Conservation (phyloP, 1,140 invertebrate species). For the Cheumatopsyche charites region DNA sequence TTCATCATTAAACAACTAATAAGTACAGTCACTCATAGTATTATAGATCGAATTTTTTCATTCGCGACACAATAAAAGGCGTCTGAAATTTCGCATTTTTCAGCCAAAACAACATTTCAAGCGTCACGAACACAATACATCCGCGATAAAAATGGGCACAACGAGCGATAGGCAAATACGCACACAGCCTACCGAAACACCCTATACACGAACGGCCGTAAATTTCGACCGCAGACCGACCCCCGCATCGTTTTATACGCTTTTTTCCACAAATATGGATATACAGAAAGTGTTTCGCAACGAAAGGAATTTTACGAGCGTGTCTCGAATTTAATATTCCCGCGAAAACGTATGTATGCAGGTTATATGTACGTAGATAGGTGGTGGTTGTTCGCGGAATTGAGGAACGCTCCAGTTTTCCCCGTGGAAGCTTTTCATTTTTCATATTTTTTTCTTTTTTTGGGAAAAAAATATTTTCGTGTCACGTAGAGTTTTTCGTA, state of each 20-base stretch:
- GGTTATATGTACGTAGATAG: too few relatives aligned
- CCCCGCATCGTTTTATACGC: conserved; percentile 14
- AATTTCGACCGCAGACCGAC: neutral
- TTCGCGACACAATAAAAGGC: too few relatives aligned
- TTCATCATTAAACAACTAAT: too few relatives aligned
- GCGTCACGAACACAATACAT: too few relatives aligned
- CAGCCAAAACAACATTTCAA: too few relatives aligned
- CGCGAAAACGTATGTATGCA: conserved; percentile 2
- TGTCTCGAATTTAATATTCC: conserved; percentile 34
- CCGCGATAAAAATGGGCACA: conserved; percentile 14
- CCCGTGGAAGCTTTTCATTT: neutral
- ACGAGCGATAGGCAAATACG: conserved; percentile 13
- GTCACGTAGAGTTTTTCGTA: too few relatives aligned
- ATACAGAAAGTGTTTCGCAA: conserved; percentile 24
- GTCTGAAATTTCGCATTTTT: too few relatives aligned
- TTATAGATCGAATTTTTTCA: too few relatives aligned
- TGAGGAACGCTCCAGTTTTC: neutral
- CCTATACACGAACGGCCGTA: conserved; percentile 28
- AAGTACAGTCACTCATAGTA: too few relatives aligned
- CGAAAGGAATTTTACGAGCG: conserved; percentile 34
- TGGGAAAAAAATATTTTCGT: too few relatives aligned
- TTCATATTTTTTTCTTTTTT: too few relatives aligned
- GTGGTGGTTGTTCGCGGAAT: too few relatives aligned
- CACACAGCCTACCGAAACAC: neutral
- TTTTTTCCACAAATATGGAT: conserved; percentile 28